Conservation (phyloP, 2,888 invertebrate species). For the Heteropelma amictum region DNA sequence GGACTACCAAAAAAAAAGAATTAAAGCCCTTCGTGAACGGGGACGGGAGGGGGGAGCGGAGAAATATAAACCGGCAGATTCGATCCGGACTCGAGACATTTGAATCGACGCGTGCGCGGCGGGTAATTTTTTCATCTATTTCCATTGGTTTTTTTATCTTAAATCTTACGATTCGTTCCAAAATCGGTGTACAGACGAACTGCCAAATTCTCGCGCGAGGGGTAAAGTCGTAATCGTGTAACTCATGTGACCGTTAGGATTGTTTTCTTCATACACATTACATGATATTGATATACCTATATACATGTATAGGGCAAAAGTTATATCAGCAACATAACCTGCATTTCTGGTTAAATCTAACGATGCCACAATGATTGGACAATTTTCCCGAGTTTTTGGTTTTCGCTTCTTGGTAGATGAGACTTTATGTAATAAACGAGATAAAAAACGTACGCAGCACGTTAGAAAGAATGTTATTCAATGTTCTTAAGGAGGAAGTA, state of each 20-base stretch:
- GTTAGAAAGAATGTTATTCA: constrained; percentile 22
- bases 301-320: too few species aligned
- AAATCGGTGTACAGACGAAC: background rate
- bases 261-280: too few species aligned
- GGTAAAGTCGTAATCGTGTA: constrained; percentile 11
- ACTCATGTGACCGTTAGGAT: constrained; percentile 7
- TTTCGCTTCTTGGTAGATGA: background rate
- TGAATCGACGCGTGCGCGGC: constrained; percentile 49
- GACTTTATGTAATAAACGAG: background rate
- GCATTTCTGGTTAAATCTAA: too few species aligned
- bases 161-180: background rate
- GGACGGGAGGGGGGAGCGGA: too few species aligned
- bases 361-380: too few species aligned
- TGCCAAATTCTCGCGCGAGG: constrained; percentile 9
- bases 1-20: constrained; percentile 13
- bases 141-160: background rate
- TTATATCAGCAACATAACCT: too few species aligned
- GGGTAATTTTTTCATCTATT: constrained; percentile 9
- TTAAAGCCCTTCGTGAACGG: constrained; percentile 3
- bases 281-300: too few species aligned
- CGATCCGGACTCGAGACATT: constrained; percentile 61
- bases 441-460: background rate
- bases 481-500: constrained; percentile 17
- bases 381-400: too few species aligned
- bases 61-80: constrained; percentile 28